phyloP scores from a whole-genome alignment of 2,797 vertebrate genomes.

The Protonibea diacanthus region DNA sequence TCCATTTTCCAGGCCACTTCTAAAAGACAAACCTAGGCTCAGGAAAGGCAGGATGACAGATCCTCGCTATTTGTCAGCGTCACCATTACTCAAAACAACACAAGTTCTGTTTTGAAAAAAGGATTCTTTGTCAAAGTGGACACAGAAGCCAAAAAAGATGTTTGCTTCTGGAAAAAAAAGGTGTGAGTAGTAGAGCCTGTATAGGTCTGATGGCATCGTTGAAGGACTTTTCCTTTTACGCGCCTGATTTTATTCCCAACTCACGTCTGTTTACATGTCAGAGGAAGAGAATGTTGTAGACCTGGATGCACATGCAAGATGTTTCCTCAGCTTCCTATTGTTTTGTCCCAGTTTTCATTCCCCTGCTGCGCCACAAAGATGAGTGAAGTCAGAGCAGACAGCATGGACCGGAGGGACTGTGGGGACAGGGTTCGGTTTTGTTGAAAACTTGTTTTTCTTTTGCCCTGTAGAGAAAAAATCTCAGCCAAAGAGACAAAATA shows the following conservation, averaged over 20 bases:
- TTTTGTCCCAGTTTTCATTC: conserved; percentile 64
- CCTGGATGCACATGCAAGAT: conserved; percentile 77
- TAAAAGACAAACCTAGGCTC: conserved; percentile 63
- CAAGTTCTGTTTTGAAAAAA: conserved; percentile 49
- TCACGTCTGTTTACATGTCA: conserved; percentile 64
- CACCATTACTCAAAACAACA: conserved; percentile 58
- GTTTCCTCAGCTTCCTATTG: conserved; percentile 80
- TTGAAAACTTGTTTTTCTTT: conserved; percentile 21
- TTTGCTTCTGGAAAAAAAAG: conserved; percentile 51
- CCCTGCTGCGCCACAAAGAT: conserved; percentile 30
- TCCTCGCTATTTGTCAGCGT: conserved; percentile 58
- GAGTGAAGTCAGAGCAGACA: conserved; percentile 44
- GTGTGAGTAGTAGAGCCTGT: conserved; percentile 12
- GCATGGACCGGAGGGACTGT: conserved; percentile 29
- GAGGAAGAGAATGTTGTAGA: conserved; percentile 70
- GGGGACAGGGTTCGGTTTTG: conserved; percentile 19
- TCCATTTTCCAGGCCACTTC: conserved; percentile 67
- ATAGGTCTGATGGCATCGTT: conserved; percentile 23
- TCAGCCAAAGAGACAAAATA: conserved; percentile 22
- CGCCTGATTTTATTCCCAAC: conserved; percentile 24
- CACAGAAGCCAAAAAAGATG: conserved; percentile 22
- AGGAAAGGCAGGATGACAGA: conserved; percentile 62
- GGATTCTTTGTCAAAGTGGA: conserved; percentile 3
- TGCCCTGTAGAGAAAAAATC: neutral
- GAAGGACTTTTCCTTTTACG: conserved; percentile 46